Base-by-base conservation (phyloP, 2,888 invertebrate species). In the Ceraclea dissimilis region DNA sequence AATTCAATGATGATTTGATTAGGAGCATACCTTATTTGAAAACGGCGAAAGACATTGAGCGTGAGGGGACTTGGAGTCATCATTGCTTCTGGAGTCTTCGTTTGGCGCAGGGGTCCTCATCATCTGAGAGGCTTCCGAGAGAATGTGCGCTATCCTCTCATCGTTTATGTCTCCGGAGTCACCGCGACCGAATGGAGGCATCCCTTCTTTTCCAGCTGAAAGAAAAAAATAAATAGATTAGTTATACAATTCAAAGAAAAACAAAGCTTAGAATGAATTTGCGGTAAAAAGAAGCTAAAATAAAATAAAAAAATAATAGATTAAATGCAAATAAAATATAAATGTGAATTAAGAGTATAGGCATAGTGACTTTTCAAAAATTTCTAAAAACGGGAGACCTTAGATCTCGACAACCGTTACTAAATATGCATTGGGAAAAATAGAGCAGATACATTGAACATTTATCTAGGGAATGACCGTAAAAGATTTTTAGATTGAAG, bases 111-210 rank as follows among this genome's bases (percentile, higher is more conserved):
- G 77, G 62, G 72, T 76, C 75, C 90, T 88, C 84, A 95, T 92
- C 67, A 93, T 83, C 66, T 91, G 90, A 52, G 92, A 90, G 19
- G 96, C 94, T 69, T 97, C 96, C 68, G 82, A 90, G 58, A 97
- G 83, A 69, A 97, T 95, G 72, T 94, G 94, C 50, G 89, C 90
- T 63, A 97, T 86, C 62, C 96, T 81, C 67, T 97, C 96, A 68
- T 97, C 96, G 22, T 91, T 91, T 65, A 86, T 83, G 64, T 85
- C 84, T 69, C 88, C 82, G 52, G 82, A 79, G 52, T 88, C 88
- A 48, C 86, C 79, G 59, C 90, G 82, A 52, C 86, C 86, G 70
- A 89, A 91, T 26, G 86, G 83, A 54, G 90, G 84, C 70, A 89
- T 82, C 59, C 84, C 84, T 71, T 93, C 92, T 82, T 90, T 90